Percentiles rank a stretch among this genome's conserved stretches.
These are phyloP conservation scores for Lordiphosa mommai DNA, from an alignment of 1,140 invertebrate genomes.

Conservation along the genomic window DNA sequence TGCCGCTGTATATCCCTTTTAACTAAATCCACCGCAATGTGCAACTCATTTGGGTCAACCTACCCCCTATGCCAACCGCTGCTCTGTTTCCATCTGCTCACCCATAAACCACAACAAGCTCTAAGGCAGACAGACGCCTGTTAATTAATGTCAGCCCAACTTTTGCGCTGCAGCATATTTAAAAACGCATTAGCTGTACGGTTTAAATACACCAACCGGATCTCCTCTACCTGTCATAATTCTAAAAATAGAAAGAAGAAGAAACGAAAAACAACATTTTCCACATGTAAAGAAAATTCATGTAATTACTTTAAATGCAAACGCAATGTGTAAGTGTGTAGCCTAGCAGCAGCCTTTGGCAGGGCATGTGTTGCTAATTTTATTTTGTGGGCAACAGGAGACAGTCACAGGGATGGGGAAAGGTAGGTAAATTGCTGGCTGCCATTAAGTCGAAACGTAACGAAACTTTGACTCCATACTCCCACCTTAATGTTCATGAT, in stretches of 20 bases:
- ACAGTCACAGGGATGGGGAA: constrained; percentile 7
- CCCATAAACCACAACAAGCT: constrained; percentile 21
- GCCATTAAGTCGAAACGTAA: constrained; percentile 58
- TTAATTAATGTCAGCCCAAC: constrained; percentile 65
- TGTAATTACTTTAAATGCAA: constrained; percentile 66
- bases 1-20: too few species aligned
- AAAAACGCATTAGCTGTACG: constrained; percentile 67
- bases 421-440: constrained; percentile 22
- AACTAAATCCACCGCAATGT: constrained; percentile 6
- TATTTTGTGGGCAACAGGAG: constrained; percentile 31
- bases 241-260: constrained; percentile 1
- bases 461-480: constrained; percentile 45
- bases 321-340: constrained; percentile 10
- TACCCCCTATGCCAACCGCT: not conserved
- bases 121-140: constrained; percentile 34
- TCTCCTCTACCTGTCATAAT: constrained; percentile 49
- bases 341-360: constrained; percentile 7
- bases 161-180: constrained; percentile 69
- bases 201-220: constrained; percentile 19
- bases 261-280: constrained; percentile 8
- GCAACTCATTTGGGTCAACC: constrained; percentile 3
- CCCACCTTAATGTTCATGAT: constrained; percentile 37
- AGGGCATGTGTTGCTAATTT: constrained; percentile 70
- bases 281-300: constrained; percentile 26
- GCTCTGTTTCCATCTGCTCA: not conserved